A percentile compares a stretch with the other conserved stretches of the same genome.
Conservation (phyloP, 1,140 invertebrate genomes). For the Thalassaphorura encarpata region DNA sequence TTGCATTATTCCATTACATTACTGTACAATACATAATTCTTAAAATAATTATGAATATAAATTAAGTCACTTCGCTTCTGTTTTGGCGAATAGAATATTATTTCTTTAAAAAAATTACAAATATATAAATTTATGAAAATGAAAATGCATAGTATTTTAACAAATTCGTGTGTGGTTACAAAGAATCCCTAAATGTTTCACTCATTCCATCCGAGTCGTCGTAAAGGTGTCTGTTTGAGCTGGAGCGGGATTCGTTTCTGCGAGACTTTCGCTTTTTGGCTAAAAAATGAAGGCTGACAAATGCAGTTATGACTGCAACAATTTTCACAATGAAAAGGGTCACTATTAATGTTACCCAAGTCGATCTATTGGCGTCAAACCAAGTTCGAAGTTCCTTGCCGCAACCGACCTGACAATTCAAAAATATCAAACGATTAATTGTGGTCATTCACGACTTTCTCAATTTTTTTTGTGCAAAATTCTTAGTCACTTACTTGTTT, state of each 20-base stretch:
- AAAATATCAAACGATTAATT: background rate
- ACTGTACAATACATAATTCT: too few relatives aligned
- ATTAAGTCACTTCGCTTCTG: too few relatives aligned
- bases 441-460: background rate
- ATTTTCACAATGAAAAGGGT: slow-evolving; percentile 35
- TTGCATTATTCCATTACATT: too few relatives aligned
- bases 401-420: slow-evolving; percentile 36
- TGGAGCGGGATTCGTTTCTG: slow-evolving; percentile 30
- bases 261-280: slow-evolving; percentile 28
- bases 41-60: too few relatives aligned
- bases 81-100: too few relatives aligned
- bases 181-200: slow-evolving; percentile 30
- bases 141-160: too few relatives aligned
- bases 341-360: slow-evolving; percentile 36
- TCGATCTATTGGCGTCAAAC: slow-evolving; percentile 36
- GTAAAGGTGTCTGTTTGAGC: slow-evolving; percentile 30
- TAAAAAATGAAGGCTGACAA: slow-evolving; percentile 33
- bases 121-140: too few relatives aligned
- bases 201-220: slow-evolving; percentile 29
- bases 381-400: slow-evolving; percentile 36
- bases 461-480: background rate
- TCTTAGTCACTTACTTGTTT: slow-evolving; percentile 29
- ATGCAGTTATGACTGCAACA: slow-evolving; percentile 34
- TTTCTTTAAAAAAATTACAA: too few relatives aligned
- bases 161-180: slow-evolving; percentile 18